Percentiles rank a stretch among this genome's conserved stretches.
Conservation (phyloP, 2,888 invertebrate genomes). For the Argyresthia goedartella region DNA sequence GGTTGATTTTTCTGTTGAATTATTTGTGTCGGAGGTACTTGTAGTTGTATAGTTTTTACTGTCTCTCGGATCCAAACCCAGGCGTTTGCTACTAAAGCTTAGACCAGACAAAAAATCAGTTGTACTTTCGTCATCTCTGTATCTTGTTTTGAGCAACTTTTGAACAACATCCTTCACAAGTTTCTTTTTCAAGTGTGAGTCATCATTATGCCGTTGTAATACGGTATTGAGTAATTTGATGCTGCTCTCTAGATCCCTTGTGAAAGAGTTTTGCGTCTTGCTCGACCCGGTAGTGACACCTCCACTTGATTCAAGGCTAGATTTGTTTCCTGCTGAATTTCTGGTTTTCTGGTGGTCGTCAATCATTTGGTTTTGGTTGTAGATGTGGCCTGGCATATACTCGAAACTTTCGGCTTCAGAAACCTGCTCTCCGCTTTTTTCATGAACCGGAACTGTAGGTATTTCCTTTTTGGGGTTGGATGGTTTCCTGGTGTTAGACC, state of each 20-base stretch:
- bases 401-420: slow-evolving; percentile 78
- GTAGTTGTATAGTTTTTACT: slow-evolving; percentile 32
- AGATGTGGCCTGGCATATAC: slow-evolving; percentile 72
- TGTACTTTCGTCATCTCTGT: slow-evolving; percentile 68
- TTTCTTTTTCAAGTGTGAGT: slow-evolving; percentile 71
- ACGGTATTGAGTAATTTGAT: slow-evolving; percentile 72
- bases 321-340: slow-evolving; percentile 43
- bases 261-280: slow-evolving; percentile 54
- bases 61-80: slow-evolving; percentile 21
- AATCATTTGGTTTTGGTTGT: slow-evolving; percentile 59
- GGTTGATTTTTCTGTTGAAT: slow-evolving; percentile 25
- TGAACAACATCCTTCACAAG: slow-evolving; percentile 76
- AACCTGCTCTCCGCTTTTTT: slow-evolving; percentile 45
- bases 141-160: slow-evolving; percentile 70
- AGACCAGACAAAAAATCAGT: slow-evolving; percentile 61
- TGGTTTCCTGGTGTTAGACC: slow-evolving; percentile 2
- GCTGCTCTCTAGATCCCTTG: slow-evolving; percentile 73
- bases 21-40: slow-evolving; percentile 51
- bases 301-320: slow-evolving; percentile 55
- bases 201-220: slow-evolving; percentile 70
- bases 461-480: neutral
- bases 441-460: slow-evolving; percentile 16
- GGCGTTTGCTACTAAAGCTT: slow-evolving; percentile 38
- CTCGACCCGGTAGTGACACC: slow-evolving; percentile 49
- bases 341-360: slow-evolving; percentile 22